Base-by-base conservation (phyloP, 2,797 vertebrate species). In the Enteromius unitaeniatus region DNA sequence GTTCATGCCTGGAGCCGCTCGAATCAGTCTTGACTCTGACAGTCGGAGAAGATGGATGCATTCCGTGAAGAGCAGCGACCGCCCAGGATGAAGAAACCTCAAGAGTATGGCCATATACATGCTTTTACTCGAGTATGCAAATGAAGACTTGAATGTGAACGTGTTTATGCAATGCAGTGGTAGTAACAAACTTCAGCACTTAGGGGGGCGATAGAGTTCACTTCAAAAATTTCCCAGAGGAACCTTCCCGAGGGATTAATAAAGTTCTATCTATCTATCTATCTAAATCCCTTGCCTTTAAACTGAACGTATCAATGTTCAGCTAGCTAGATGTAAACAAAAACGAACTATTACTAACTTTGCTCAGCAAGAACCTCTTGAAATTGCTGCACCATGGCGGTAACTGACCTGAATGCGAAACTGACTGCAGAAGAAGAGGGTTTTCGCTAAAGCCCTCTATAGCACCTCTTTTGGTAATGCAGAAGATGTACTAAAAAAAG, bases 1-100 rank as follows among this genome's bases (percentile, higher is more conserved):
- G 58, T 78, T 21, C 51, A 53, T 17, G 62, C 89, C 88, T 86
- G 86, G 88, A 90, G 88, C 88, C 7, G 47, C 79, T 89, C 86
- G 88, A 87, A 93, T 93, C 92, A 92, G 90, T 91, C 91, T 91
- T 88, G 88, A 89, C 79, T 81, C 84, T 88, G 91, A 87, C 90
- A 90, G 89, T 78, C 81, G 68, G 85, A 86, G 88, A 91, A 92
- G 89, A 92, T 88, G 86, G 91, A 92, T 90, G 91, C 87, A 88
- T 87, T 21, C 76, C 31, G 82, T 89, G 84, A 85, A 88, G 86
- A 72, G 89, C 86, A n/a, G 83, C 34, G 65, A 75, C 81, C 49
- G 69, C 14, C 55, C 10, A 60, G 58, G 72, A 34, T 53, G 28
- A 58, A 60, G n/a, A 8, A 37, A 77, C 21, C 26, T 26, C 34